Conservation (phyloP, 2,113 vertebrate species). For the Gadus macrocephalus region DNA sequence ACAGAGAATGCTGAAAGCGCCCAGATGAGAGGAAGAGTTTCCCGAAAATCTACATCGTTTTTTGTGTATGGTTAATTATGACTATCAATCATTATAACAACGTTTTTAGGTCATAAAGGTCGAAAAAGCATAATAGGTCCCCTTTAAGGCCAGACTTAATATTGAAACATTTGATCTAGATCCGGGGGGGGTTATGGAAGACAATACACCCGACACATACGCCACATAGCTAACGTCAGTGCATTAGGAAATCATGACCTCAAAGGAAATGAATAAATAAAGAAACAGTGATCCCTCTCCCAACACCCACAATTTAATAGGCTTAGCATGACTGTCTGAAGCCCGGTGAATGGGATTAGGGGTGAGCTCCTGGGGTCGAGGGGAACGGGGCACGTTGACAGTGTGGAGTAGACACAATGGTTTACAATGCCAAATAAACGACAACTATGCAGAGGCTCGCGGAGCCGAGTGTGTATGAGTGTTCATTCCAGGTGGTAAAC, state of each 20-base stretch:
- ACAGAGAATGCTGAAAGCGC: no score
- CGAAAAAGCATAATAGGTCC: no score
- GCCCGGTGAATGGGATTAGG: conserved; percentile 62
- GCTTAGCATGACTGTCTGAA: conserved; percentile 58
- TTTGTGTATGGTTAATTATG: no score
- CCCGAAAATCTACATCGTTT: no score
- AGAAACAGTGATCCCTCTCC: conserved; percentile 32
- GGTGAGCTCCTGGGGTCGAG: conserved; percentile 41
- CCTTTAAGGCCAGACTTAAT: conserved; percentile 38
- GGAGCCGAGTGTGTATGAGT: conserved; percentile 19
- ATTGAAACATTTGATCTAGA: not conserved
- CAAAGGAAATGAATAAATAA: conserved; percentile 31
- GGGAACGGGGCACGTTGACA: conserved; percentile 42
- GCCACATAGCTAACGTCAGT: no score
- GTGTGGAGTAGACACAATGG: conserved; percentile 50
- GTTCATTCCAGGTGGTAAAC: conserved; percentile 24
- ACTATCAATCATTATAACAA: no score
- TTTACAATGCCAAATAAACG: conserved; percentile 38
- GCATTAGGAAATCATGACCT: conserved; percentile 45
- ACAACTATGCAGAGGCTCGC: conserved; percentile 40
- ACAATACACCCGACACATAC: not conserved
- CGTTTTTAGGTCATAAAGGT: no score
- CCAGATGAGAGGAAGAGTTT: no score
- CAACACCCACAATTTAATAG: conserved; percentile 59
- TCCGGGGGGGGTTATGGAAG: not conserved